Evolutionary conservation across 2,888 invertebrate species (phyloP), one percentile per base, ranked within the genome.

Genomic region (Leptura quadrifasciata): DNA sequence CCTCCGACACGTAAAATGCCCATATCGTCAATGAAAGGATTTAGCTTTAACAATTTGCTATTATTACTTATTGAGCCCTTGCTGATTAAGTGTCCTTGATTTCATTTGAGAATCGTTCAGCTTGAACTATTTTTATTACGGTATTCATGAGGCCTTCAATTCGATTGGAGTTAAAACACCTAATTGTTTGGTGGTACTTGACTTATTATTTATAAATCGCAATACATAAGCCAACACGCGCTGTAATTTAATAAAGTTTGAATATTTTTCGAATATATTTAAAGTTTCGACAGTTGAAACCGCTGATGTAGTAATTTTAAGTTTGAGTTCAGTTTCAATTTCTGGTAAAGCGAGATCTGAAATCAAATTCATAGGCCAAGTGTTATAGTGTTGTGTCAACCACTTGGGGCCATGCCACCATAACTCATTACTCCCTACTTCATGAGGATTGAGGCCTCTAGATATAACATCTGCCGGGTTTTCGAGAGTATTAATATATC

Each of bases 331-430:
- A 15, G 10, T 15, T 1, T 47, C 15, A 15, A 8, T 3, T 15
- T 47, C 47, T 12, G 15, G 3, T 15, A 15, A 15, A 47, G 15
- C 47, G 0, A 47, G 15, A 47, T 47, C 47, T 47, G 47, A 12
- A 15, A 15, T 47, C 4, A 47, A 47, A 47, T 47, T 47, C 15
- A 15, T 47, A 12, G 47, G 47, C 47, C 47, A 47, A 12, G 47
- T 47, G 15, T 15, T 47, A 47, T 47, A 2, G 12, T 12, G 47
- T 47, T 47, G 47, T 31, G 4, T 61, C 15, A 74, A 52, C 74
- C 74, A 74, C 17, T 47, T 24, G 27, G 74, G 68, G 10, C 74
- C 69, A 20, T 74, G 12, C 57, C 65, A 74, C 74, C 69, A 74
- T 27, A 68, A 39, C 8, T 61, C 21, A n/a, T 63, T 63, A 18